Evolutionary conservation across 2,888 invertebrate genomes (phyloP), one percentile per base, ranked within the genome.

Genomic region (Siphonodentalium dalli): DNA sequence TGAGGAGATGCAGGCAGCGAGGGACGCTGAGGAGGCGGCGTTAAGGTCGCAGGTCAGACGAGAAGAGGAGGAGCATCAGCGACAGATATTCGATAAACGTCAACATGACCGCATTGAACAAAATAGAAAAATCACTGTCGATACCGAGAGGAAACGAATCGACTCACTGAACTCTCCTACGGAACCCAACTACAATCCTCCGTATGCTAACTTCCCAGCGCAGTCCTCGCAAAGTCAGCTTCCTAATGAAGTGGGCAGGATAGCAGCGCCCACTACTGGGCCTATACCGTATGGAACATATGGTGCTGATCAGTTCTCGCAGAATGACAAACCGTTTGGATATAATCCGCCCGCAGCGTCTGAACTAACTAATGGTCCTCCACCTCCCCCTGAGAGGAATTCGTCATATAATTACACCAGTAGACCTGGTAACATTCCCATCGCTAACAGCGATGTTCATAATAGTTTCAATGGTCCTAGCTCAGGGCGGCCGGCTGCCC

Each of bases 341-440:
- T 44, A 40, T 1, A 48, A 40, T 24, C 51, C 48, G 15, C n/a
- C n/a, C n/a, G n/a, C n/a, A n/a, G n/a, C n/a, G n/a, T 21, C 50
- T 26, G 42, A 33, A 6, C 7, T 37, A 18, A 34, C n/a, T 18
- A 15, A n/a, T 7, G 50, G 39, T 39, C 54, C 75, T 42, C 83
- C 91, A 1, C 84, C 85, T 4, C 92, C 93, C 21, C 93, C 93
- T 2, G 91, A 92, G 80, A 87, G 93, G 59, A 92, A 91, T 53
- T 92, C 92, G 24, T 93, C 93, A 35, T 94, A 91, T 54, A 61
- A 61, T 34, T 42, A 34, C 5, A 46, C 38, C 15, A 34, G 39
- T 18, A 37, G 44, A n/a, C 20, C 54, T 9, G 43, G 21, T 39
- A 9, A 31, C 23, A 33, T 27, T 29, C 11, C 33, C 9, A 39